Evolutionary conservation across 2,888 invertebrate genomes (phyloP).

Genomic region (Idaea dimidiata): DNA sequence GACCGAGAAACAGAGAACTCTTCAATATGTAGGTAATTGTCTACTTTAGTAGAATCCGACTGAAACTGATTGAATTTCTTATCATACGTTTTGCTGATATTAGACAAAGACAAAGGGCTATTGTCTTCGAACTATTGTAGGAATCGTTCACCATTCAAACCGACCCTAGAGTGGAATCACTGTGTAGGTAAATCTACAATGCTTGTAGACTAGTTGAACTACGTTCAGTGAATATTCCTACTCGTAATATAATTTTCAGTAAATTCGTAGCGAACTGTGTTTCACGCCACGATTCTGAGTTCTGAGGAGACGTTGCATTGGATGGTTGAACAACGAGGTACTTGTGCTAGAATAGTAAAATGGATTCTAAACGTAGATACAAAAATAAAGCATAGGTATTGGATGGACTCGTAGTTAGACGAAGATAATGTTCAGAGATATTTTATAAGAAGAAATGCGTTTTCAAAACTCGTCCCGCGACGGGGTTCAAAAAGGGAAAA

Average conservation of each 20-base stretch:
- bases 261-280: not conserved
- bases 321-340: not conserved
- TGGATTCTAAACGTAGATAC: not conserved
- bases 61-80: not conserved
- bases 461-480: no score
- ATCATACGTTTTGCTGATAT: conserved; percentile 1
- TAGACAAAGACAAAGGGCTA: not conserved
- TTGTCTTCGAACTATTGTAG: not conserved
- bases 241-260: not conserved
- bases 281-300: not conserved
- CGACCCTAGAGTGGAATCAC: not conserved
- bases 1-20: not conserved
- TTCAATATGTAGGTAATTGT: not conserved
- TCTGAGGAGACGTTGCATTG: not conserved
- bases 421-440: no score
- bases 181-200: not conserved
- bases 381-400: no score
- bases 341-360: not conserved
- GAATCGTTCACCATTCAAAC: not conserved
- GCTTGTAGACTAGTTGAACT: no score
- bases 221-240: no score
- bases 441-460: no score
- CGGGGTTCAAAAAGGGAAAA: no score
- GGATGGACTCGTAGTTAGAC: no score
- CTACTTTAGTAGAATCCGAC: not conserved